Conservation (phyloP, 2,113 vertebrate species). For the Egretta garzetta region DNA sequence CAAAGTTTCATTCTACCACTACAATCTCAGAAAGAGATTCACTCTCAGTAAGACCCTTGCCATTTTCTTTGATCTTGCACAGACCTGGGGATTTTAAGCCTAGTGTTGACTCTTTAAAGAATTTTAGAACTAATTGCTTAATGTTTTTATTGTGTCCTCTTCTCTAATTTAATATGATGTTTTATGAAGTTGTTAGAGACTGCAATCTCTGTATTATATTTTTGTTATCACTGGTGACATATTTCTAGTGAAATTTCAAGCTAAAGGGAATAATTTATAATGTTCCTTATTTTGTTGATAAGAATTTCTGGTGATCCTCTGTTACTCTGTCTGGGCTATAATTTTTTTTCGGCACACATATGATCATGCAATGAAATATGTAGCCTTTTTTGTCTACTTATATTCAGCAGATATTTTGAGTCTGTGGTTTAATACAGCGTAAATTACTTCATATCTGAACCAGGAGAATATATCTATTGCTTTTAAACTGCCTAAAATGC, state of each 20-base stretch:
- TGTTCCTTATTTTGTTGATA: neutral
- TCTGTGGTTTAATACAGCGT: neutral
- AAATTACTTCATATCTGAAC: neutral
- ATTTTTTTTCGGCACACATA: neutral
- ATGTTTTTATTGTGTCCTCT: conserved; percentile 56
- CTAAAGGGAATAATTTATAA: conserved; percentile 38
- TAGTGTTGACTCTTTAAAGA: conserved; percentile 42
- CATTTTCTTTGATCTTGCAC: conserved; percentile 63
- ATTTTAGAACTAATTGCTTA: conserved; percentile 57
- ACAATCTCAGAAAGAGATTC: conserved; percentile 31
- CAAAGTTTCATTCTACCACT: conserved; percentile 44
- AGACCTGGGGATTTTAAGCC: conserved; percentile 54
- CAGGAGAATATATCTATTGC: neutral
- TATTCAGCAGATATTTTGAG: neutral
- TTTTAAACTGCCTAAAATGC: neutral
- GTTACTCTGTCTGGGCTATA: neutral
- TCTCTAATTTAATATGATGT: conserved; percentile 21
- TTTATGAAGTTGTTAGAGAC: conserved; percentile 10
- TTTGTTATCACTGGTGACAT: neutral
- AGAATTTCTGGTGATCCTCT: neutral
- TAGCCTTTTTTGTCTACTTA: neutral
- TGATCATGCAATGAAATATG: neutral
- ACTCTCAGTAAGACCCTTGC: conserved; percentile 50
- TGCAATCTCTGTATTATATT: neutral
- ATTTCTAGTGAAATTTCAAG: neutral